Conservation (phyloP, 1,140 invertebrate genomes). For the Papilio dardanus region DNA sequence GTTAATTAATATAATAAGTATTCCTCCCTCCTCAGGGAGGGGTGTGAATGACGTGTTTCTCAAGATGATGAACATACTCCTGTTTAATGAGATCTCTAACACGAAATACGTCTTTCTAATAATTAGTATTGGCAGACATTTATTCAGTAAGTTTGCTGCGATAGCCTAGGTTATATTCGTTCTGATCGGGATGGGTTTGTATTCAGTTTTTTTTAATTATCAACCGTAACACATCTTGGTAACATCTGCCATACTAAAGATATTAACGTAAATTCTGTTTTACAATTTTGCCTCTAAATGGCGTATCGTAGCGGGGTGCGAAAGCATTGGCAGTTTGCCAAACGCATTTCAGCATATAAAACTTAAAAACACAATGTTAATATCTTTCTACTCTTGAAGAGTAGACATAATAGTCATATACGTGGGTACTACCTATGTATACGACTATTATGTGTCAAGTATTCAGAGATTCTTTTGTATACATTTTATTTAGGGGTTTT, state of each 20-base stretch:
- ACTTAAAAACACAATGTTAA: not conserved
- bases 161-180: not conserved
- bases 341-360: not conserved
- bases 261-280: not conserved
- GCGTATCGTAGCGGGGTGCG: not conserved
- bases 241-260: not conserved
- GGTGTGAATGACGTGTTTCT: not conserved
- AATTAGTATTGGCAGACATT: not conserved
- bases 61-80: not conserved
- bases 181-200: not conserved
- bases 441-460: no score
- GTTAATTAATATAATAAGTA: constrained; percentile 7
- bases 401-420: not conserved
- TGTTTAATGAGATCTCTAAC: no score
- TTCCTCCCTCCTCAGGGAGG: no score
- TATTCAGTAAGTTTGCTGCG: no score
- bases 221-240: not conserved
- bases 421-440: no score
- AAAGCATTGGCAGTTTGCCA: constrained; percentile 2
- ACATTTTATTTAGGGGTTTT: no score
- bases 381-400: not conserved
- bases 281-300: not conserved
- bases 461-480: no score
- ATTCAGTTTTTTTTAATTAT: not conserved
- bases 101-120: no score